Conservation (phyloP, 2,113 vertebrate genomes). For the Thunnus maccoyii region DNA sequence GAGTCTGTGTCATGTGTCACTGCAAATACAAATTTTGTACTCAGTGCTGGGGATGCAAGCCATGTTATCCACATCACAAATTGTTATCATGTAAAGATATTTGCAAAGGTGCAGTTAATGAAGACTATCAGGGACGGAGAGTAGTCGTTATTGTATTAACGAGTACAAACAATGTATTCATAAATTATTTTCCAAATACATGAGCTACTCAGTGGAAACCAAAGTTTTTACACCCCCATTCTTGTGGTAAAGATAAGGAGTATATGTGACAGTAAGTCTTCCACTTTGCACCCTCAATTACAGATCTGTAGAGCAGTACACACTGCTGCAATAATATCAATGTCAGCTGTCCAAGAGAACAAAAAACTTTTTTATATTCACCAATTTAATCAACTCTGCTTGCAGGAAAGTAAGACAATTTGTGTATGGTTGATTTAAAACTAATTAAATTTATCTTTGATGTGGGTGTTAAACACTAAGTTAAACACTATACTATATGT, state of each 20-base stretch:
- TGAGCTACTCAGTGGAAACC: neutral
- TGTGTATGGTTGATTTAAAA: neutral
- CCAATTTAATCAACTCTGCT: neutral
- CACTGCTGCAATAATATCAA: no score
- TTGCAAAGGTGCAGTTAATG: neutral
- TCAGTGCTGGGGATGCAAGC: neutral
- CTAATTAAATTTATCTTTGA: neutral
- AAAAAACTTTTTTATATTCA: neutral
- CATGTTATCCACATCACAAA: neutral
- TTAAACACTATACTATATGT: neutral
- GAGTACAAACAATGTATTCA: neutral
- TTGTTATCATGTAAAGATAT: neutral
- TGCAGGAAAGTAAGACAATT: neutral
- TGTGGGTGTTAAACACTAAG: neutral
- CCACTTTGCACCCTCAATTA: neutral
- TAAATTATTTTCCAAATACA: neutral
- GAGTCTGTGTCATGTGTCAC: no score
- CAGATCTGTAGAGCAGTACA: neutral
- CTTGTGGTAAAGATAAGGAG: neutral
- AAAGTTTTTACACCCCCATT: neutral
- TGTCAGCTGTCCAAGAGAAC: no score
- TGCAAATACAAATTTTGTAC: no score
- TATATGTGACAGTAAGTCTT: neutral
- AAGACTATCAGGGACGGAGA: neutral
- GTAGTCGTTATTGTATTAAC: neutral